Percentiles rank a stretch among this genome's conserved stretches.
Evolutionary conservation across 2,888 invertebrate species (phyloP).

Genomic region (Dicranocentrus wangi): DNA sequence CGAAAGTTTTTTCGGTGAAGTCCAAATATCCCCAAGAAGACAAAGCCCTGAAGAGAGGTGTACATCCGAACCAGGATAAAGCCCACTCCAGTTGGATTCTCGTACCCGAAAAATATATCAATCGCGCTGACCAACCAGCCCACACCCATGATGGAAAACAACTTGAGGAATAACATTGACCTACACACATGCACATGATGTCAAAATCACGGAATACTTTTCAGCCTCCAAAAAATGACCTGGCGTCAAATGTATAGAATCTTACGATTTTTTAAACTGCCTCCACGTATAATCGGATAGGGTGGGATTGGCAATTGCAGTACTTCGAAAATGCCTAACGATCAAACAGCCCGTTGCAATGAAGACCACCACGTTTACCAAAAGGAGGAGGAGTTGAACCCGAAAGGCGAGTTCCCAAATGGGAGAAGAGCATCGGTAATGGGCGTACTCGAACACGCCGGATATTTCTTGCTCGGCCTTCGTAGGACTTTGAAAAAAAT

Average conservation of each 20-base stretch:
- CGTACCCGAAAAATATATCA: slow-evolving; percentile 36
- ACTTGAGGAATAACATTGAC: slow-evolving; percentile 6
- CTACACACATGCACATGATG: too few species aligned
- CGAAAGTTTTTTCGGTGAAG: slow-evolving; percentile 27
- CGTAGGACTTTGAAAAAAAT: slow-evolving; percentile 21
- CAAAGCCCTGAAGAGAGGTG: slow-evolving; percentile 20
- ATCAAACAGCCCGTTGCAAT: background rate
- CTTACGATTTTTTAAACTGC: slow-evolving; percentile 31
- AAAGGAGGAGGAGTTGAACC: slow-evolving; percentile 20
- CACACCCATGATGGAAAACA: slow-evolving; percentile 36
- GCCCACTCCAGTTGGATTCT: slow-evolving; percentile 41
- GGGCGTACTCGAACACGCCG: slow-evolving; percentile 51
- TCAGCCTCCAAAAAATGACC: too few species aligned
- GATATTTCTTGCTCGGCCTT: background rate
- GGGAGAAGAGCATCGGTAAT: slow-evolving; percentile 57
- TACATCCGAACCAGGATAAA: slow-evolving; percentile 23
- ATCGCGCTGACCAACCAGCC: slow-evolving; percentile 23
- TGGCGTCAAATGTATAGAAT: too few species aligned
- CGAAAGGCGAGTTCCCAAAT: slow-evolving; percentile 43
- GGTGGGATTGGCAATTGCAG: background rate
- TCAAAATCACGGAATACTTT: too few species aligned
- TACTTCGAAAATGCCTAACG: slow-evolving; percentile 20
- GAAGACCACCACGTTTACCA: slow-evolving; percentile 35
- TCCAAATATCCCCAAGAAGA: slow-evolving; percentile 42
- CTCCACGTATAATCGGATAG: background rate